phyloP scores from a whole-genome alignment of 2,888 invertebrate genomes.

The Napeogenes inachia region DNA sequence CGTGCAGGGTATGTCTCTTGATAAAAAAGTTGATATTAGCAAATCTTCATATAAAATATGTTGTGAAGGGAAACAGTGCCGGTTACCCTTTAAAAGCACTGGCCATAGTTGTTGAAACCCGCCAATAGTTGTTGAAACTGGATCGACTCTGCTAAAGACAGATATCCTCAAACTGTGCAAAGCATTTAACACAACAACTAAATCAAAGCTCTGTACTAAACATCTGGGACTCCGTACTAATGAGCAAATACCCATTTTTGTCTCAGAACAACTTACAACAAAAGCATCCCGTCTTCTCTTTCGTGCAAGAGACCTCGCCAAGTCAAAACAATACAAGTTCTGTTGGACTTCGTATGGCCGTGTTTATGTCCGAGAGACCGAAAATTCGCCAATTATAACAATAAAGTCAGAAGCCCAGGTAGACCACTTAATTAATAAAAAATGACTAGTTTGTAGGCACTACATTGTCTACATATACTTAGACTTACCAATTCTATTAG shows the following conservation, averaged over 20 bases:
- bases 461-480: too few species aligned
- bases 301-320: conserved; percentile 10
- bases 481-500: too few species aligned
- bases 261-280: conserved; percentile 21
- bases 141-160: conserved; percentile 25
- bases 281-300: conserved; percentile 16
- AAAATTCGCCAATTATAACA: conserved; percentile 12
- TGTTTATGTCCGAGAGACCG: conserved; percentile 12
- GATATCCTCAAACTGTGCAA: conserved; percentile 25
- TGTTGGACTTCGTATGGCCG: conserved; percentile 9
- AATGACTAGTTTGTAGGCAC: not conserved
- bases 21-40: conserved; percentile 16
- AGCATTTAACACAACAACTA: conserved; percentile 23
- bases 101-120: too few species aligned
- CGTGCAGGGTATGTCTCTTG: conserved; percentile 18
- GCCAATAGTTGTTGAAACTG: conserved; percentile 28
- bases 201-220: conserved; percentile 25
- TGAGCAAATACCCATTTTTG: conserved; percentile 9
- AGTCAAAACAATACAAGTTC: too few species aligned
- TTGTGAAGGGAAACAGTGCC: conserved; percentile 24
- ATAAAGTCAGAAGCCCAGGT: conserved; percentile 8
- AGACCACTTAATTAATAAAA: not conserved
- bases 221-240: conserved; percentile 11
- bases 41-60: conserved; percentile 14
- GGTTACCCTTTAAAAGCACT: conserved; percentile 17